A percentile compares a stretch with the other conserved stretches of the same genome.
These are phyloP conservation scores for Maniola hyperantus DNA, from an alignment of 2,888 invertebrate species.

Conservation along the genomic window DNA sequence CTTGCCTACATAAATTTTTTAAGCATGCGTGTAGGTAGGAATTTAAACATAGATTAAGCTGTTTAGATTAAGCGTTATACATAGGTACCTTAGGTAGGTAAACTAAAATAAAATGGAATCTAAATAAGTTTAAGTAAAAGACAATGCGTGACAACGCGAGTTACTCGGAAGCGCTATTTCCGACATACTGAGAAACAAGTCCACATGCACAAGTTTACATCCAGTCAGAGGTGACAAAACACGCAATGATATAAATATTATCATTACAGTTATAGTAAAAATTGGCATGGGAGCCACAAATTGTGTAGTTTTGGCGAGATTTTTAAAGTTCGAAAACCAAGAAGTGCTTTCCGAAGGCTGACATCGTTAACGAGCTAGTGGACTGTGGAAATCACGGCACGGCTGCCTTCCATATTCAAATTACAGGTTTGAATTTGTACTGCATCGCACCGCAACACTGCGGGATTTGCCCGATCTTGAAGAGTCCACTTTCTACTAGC, in stretches of 20 bases:
- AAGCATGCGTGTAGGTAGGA: no score
- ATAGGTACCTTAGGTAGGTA: no score
- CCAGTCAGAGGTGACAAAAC: slow-evolving; percentile 50
- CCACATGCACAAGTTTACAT: slow-evolving; percentile 46
- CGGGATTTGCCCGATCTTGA: slow-evolving; percentile 48
- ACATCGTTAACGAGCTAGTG: slow-evolving; percentile 53
- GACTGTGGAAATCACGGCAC: slow-evolving; percentile 39
- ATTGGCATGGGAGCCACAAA: not conserved
- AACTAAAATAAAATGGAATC: not conserved
- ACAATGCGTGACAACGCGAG: slow-evolving; percentile 60
- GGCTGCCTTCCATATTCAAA: slow-evolving; percentile 65
- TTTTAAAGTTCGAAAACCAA: slow-evolving; percentile 31
- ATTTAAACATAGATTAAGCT: no score
- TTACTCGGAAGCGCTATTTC: slow-evolving; percentile 78
- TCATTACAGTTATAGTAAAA: not conserved
- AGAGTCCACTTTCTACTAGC: slow-evolving; percentile 53
- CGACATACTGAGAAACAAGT: slow-evolving; percentile 75
- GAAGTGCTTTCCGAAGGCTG: slow-evolving; percentile 50
- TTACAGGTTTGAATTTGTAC: slow-evolving; percentile 65
- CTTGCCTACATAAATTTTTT: no score
- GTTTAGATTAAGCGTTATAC: no score
- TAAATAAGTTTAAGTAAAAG: not conserved
- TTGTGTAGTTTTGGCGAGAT: slow-evolving; percentile 8
- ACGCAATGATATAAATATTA: not conserved
- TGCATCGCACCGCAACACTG: slow-evolving; percentile 45